Base-by-base conservation (phyloP, 2,888 invertebrate species). In the Cephalotes varians region DNA sequence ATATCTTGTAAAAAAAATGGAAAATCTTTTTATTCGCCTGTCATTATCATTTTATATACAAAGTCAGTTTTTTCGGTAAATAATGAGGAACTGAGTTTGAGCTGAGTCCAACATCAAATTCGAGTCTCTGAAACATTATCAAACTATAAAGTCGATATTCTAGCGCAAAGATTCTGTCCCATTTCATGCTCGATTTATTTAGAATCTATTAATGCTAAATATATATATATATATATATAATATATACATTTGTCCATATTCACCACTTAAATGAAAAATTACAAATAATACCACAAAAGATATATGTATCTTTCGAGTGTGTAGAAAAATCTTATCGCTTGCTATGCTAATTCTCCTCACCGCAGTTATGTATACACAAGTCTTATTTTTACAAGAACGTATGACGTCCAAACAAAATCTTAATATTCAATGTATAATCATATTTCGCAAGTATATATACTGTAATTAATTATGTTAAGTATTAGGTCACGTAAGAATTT, bases 81-180 rank as follows among this genome's bases (percentile, higher is more conserved):
- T 60, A 56, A 44, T 28, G 76, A 87, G 80, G 85, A 85, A 87
- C 84, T 85, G 51, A 80, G 65, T 80, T 73, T 65, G 34, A 31
- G 34, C 58, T 12, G 15, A 40, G 9, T 69, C 34, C 31, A 44
- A 77, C 49, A 1, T 56, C 18, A 21, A 56, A 28, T 56, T 56
- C 67, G 25, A 51, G n/a, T 44, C 31, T 56, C 44, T 44, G 37
- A 56, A 79, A 69, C 2, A 18, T 56, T 69, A 56, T 12, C 54
- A 77, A 77, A 69, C 31, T 56, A 56, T 69, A 79, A 77, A 28
- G 12, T 34, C 18, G 54, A 40, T 37, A 12, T 69, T 44, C 34
- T 79, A 51, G 44, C 44, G 44, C 25, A 12, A 65, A 28, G 10
- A 31, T 69, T 67, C 31, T 51, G 25, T 64, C 18, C 44, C 54